phyloP scores from a whole-genome alignment of 2,797 vertebrate genomes.

The Pseudochirops cupreus region DNA sequence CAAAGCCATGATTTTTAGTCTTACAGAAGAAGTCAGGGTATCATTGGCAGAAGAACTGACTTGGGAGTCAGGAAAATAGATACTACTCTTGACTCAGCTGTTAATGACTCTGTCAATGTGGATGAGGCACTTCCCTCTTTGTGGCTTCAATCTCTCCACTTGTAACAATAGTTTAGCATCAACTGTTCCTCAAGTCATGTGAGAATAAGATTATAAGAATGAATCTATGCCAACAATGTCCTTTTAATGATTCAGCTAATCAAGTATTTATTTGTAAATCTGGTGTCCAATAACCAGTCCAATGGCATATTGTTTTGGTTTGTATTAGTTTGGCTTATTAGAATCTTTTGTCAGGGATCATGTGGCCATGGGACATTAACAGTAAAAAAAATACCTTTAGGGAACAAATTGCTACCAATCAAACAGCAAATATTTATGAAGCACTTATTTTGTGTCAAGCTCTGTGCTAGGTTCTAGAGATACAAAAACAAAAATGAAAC shows the following conservation, averaged over 20 bases:
- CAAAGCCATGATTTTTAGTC: slow-evolving; percentile 20
- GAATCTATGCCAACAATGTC: background rate
- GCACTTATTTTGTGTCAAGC: background rate
- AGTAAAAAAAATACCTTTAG: background rate
- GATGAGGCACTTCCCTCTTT: background rate
- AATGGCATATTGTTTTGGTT: background rate
- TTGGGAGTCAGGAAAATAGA: slow-evolving; percentile 10
- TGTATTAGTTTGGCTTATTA: background rate
- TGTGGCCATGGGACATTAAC: background rate
- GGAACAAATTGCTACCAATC: background rate
- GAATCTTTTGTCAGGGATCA: background rate
- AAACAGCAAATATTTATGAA: background rate
- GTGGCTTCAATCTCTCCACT: background rate
- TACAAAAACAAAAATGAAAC: background rate
- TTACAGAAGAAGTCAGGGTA: background rate
- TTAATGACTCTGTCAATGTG: background rate
- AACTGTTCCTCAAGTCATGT: background rate
- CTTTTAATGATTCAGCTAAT: background rate
- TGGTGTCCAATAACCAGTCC: background rate
- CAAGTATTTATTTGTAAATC: background rate
- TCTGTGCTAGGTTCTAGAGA: background rate
- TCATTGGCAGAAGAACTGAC: background rate
- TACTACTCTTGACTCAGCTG: background rate
- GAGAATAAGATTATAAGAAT: background rate
- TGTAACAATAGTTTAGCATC: background rate